Percentiles rank a stretch among this genome's conserved stretches.
Evolutionary conservation across 2,113 vertebrate species (phyloP).

Genomic region (Merops nubicus): DNA sequence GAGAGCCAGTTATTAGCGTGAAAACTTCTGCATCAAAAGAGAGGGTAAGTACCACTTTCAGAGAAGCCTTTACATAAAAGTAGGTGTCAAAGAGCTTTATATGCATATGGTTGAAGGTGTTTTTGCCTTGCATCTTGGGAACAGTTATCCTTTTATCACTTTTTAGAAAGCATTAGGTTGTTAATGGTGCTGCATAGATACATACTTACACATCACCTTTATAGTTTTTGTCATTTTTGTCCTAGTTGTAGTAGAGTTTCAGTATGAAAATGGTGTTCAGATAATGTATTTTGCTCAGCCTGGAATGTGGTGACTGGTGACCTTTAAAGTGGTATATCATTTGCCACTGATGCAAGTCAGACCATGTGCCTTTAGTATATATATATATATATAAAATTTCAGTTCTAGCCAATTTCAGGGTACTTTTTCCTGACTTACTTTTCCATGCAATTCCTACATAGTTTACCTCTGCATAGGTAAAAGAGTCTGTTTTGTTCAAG

Average conservation of each 20-base stretch:
- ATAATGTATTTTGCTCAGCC: background rate
- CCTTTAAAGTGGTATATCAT: background rate
- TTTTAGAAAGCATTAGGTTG: background rate
- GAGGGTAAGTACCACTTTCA: constrained; percentile 63
- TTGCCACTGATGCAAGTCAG: background rate
- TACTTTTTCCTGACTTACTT: background rate
- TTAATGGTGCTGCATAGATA: background rate
- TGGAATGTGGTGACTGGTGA: background rate
- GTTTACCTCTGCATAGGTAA: background rate
- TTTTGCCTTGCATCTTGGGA: background rate
- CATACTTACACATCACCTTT: background rate
- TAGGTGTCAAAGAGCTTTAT: background rate
- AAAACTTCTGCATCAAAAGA: constrained; percentile 86
- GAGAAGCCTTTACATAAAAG: background rate
- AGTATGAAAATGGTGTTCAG: background rate
- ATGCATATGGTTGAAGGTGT: background rate
- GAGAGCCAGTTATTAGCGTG: constrained; percentile 95
- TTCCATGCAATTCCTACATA: background rate
- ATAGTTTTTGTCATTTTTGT: background rate
- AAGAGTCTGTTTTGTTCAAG: background rate
- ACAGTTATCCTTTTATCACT: background rate
- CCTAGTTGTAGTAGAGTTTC: background rate
- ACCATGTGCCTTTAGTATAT: background rate
- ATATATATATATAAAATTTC: background rate
- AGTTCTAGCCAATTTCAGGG: background rate